phyloP scores from a whole-genome alignment of 2,797 vertebrate species.

The Lerista edwardsae region DNA sequence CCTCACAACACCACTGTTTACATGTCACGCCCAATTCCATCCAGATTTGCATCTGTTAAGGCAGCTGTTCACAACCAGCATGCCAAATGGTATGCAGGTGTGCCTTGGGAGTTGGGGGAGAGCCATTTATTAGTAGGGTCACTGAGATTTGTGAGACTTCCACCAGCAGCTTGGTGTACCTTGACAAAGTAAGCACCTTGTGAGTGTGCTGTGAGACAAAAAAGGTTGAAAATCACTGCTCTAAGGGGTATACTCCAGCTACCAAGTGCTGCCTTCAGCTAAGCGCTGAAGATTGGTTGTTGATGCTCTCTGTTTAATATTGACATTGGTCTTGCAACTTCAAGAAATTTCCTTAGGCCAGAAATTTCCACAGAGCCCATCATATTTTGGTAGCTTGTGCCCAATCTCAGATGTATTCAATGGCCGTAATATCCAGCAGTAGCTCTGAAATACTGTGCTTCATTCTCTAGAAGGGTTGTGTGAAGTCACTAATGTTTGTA shows the following conservation, averaged over 20 bases:
- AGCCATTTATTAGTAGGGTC: no score
- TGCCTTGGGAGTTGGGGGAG: no score
- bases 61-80: no score
- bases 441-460: neutral
- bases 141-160: no score
- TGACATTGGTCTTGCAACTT: neutral
- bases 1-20: no score
- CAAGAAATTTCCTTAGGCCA: neutral
- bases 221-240: no score
- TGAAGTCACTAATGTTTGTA: neutral
- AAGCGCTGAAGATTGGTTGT: neutral
- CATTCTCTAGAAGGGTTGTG: neutral
- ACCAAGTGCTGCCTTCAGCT: neutral
- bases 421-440: neutral
- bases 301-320: neutral
- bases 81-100: no score
- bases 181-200: no score
- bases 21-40: neutral
- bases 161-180: no score
- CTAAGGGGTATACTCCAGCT: no score
- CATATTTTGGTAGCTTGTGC: neutral
- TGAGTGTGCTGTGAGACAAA: no score
- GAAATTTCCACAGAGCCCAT: neutral
- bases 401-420: neutral
- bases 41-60: neutral